Percentiles rank a stretch among this genome's conserved stretches.
Conservation (phyloP, 2,113 vertebrate genomes). For the Craseonycteris thonglongyai region DNA sequence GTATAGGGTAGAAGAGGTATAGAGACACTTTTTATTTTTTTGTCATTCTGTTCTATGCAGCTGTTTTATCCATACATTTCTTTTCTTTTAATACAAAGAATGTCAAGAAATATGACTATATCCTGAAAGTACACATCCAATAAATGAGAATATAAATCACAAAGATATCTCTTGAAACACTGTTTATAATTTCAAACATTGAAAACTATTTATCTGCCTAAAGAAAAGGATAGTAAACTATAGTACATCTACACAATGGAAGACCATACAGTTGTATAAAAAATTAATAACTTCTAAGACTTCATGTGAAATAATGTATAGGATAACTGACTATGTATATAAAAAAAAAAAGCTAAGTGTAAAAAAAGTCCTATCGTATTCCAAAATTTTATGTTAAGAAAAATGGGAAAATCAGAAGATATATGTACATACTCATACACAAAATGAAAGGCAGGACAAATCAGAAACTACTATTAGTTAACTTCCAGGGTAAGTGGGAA, state of each 20-base stretch:
- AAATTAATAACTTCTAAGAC: background rate
- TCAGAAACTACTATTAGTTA: background rate
- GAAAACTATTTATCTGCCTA: background rate
- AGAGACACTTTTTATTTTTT: background rate
- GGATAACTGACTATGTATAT: background rate
- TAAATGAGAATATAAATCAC: background rate
- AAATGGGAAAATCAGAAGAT: background rate
- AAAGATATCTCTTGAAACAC: background rate
- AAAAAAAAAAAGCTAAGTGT: background rate
- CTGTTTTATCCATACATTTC: background rate
- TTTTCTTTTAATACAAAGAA: background rate
- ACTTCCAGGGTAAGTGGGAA: background rate
- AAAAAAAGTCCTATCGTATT: background rate
- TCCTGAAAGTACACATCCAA: background rate
- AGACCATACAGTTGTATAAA: background rate
- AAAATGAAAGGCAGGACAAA: background rate
- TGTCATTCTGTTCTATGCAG: background rate
- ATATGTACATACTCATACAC: background rate
- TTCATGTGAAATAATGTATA: background rate
- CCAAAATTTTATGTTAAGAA: background rate
- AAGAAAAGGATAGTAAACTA: background rate
- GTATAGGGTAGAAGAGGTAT: background rate
- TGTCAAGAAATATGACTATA: background rate
- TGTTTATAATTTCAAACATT: background rate
- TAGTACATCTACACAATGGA: background rate